Base-by-base conservation (phyloP, 1,140 invertebrate genomes). In the Phthorimaea operculella region DNA sequence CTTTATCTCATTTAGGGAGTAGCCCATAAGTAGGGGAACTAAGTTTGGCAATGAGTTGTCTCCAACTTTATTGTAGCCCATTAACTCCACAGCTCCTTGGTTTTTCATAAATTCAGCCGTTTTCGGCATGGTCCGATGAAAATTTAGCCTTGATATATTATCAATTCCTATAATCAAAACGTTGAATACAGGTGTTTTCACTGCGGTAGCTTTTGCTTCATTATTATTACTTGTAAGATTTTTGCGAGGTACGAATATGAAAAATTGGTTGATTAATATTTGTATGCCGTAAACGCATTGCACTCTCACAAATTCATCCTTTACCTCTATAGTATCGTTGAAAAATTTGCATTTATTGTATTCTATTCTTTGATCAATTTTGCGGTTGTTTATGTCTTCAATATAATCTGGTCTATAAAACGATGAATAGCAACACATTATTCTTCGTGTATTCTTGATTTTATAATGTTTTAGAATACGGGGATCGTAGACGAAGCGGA, bases 91-190 rank as follows among this genome's bases (percentile, higher is more conserved):
- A 8, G 90, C 90, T 0, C 80, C 84, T 0, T 91, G 70, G 6
- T 88, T 67, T 39, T 86, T 83, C 21, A 95, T 80, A 58, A 88
- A 89, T 1, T 79, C 57, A 0, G 88, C 72, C 0, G 93, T 94
- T 60, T 88, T 86, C 0, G 91, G 91, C 91, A 96, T 92, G 59
- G 93, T 91, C 8, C 94, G 87, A 21, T 92, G 88, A 58, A 95
- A 91, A 79, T 96, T 96, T 18, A 96, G 83, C 21, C 94, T 88
- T 0, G 95, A 97, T 0, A 96, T 88, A 0, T 92, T 91, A 74
- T 97, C 95, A n/a, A 97, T 87, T 0, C 95, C 95, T 8, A 97
- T 71, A 14, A 97, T 85, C 39, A 96, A 81, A 3, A 98, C 85
- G 63, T 90, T 92, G 1, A 88, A 73, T 39, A 64, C 60, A 39